Base-by-base conservation (phyloP, 2,113 vertebrate genomes). In the Halcyon malimbica region DNA sequence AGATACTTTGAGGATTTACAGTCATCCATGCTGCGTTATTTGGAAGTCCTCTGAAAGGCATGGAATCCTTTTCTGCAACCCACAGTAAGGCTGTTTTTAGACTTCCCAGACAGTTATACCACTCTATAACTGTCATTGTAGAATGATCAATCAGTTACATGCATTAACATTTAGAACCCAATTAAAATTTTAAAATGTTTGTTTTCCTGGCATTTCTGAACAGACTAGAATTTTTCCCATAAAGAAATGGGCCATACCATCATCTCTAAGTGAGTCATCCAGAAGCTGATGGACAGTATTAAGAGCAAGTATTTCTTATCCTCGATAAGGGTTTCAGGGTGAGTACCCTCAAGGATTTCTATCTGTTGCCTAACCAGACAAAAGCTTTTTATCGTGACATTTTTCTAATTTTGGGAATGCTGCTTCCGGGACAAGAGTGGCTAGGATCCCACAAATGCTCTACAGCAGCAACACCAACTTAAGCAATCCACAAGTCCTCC, bases 121-220 rank as follows among this genome's bases (percentile, higher is more conserved):
- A 87, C 83, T 53, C 74, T 71, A 44, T 84, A 96, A 96, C 89
- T 93, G 92, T 84, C 94, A 87, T 1, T 91, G 25, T 24, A 94
- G 46, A 87, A 91, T 42, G 91, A 96, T 91, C 93, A 89, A 83
- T 89, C 82, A 51, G 57, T 35, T 79, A 84, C 13, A 75, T 2
- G 70, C 39, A 75, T 60, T 79, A 94, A 79, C 91, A 93, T 84
- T 54, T 94, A 93, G 80, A 87, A 95, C 62, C 77, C 57, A 94
- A 89, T 92, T 87, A 96, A 94, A 96, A 57, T 78, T 73, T 94
- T 82, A 21, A 39, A 65, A 21, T 39, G 67, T 94, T 96, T 96
- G 82, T 79, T 96, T 92, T 92, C 57, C 33, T 67, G 81, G 62
- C 9, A 70, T 84, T 87, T 91, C 82, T 28, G 29, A 92, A 50